Evolutionary conservation across 2,113 vertebrate species (phyloP), one percentile per base, ranked within the genome.

Genomic region (Percina caprodes): DNA sequence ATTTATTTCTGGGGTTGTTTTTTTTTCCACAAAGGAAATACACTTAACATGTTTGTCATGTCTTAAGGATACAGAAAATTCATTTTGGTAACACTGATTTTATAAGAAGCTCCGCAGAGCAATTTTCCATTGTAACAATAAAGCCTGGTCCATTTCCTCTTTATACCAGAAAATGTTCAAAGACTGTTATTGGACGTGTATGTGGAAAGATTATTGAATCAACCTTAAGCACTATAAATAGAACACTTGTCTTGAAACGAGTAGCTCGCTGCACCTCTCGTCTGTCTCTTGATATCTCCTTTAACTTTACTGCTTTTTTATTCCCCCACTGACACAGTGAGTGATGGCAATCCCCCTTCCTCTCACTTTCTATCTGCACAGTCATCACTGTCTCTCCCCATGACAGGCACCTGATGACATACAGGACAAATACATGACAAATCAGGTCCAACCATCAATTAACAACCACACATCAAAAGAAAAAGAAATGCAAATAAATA

Each of bases 381-480:
- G 48, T 66, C 84, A 77, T 85, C 51, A 18, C 80, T 19, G 65
- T 80, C 60, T 82, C 82, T 76, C 48, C 69, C 58, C 62, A 59
- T 67, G 81, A 63, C 76, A 74, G 66, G 83, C 69, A 65, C 76
- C 61, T 63, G 61, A 69, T 81, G 74, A 30, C 30, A 30, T 30
- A 3, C 39, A 42, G 10, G 39, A 11, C 39, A 11, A 42, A 42
- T 42, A 42, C 10, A 42, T 42, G 39, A 42, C 9, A 42, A 42
- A 42, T 42, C 10, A 42, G 39, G 10, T 9, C 39, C 11, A 42
- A 42, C 39, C 39, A 39, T 39, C 35, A 3, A 3, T 11, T 42
- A 42, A 42, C 9, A 42, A 42, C 39, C 10, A 11, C 39, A 11
- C 39, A 42, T 11, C 39, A 3, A 42, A 42, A 42, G 39, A 42